Conservation (phyloP, 92 coral and sea anemone species). For the Heliopora coerulea region DNA sequence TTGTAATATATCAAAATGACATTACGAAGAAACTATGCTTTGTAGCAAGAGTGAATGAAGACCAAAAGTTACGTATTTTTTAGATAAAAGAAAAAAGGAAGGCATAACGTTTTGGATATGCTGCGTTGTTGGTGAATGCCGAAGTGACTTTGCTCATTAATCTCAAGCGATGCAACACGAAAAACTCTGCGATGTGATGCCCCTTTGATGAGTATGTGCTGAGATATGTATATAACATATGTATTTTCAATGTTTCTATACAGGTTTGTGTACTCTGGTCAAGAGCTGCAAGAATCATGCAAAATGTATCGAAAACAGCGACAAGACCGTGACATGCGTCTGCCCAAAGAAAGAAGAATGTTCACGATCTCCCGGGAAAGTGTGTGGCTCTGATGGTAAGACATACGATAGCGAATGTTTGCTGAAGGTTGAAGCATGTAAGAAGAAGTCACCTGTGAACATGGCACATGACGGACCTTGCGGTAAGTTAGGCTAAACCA, state of each 20-base stretch:
- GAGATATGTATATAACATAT: neutral
- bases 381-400: slow-evolving; percentile 49
- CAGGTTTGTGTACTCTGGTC: slow-evolving; percentile 78
- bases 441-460: slow-evolving; percentile 47
- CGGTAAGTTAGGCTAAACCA: slow-evolving; percentile 70
- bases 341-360: slow-evolving; percentile 80
- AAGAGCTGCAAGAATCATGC: slow-evolving; percentile 75
- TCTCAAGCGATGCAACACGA: too few species aligned
- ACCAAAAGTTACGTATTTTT: too few species aligned
- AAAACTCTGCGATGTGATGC: too few species aligned
- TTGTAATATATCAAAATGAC: too few species aligned
- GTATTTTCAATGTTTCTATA: neutral
- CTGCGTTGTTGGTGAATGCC: too few species aligned
- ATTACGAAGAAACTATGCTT: too few species aligned
- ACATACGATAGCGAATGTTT: slow-evolving; percentile 46
- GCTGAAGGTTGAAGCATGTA: slow-evolving; percentile 47
- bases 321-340: slow-evolving; percentile 76
- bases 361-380: slow-evolving; percentile 1
- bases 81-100: too few species aligned
- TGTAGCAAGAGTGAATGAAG: too few species aligned
- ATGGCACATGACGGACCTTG: slow-evolving; percentile 72
- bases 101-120: too few species aligned
- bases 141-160: too few species aligned
- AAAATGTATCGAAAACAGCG: slow-evolving; percentile 73
- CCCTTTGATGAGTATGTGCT: too few species aligned